These are phyloP conservation scores for Plebejus anna DNA, from an alignment of 2,888 invertebrate species.

Conservation along the genomic window DNA sequence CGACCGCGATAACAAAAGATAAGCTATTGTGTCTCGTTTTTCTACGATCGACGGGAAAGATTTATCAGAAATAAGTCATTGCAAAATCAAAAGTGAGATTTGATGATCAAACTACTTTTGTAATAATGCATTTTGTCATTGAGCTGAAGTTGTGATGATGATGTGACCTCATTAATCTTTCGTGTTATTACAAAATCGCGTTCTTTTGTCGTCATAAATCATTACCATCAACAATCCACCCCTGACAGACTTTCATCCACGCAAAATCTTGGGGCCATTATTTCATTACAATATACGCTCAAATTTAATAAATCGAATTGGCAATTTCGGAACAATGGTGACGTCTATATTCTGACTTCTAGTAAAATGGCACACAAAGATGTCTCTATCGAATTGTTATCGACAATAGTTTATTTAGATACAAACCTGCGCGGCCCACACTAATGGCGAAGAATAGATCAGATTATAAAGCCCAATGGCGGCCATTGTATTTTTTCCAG, in stretches of 20 bases:
- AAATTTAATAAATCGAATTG: conserved; percentile 7
- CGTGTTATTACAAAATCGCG: conserved; percentile 68
- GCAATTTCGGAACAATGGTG: not conserved
- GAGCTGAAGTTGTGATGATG: not conserved
- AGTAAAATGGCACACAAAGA: conserved; percentile 69
- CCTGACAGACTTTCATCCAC: conserved; percentile 67
- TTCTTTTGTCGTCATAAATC: conserved; percentile 73
- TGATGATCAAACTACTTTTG: not conserved
- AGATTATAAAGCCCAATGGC: conserved; percentile 72
- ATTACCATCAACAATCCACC: conserved; percentile 69
- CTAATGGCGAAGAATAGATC: conserved; percentile 75
- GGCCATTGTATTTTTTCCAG: conserved; percentile 71
- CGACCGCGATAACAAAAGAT: too few species aligned
- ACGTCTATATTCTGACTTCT: conserved; percentile 60
- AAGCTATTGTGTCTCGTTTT: too few species aligned
- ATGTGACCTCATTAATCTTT: conserved; percentile 60
- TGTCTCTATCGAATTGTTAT: conserved; percentile 74
- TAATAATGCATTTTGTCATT: not conserved
- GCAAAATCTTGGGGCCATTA: conserved; percentile 76
- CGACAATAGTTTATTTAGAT: conserved; percentile 78
- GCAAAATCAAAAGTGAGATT: too few species aligned
- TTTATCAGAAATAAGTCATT: conserved; percentile 26
- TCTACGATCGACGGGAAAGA: not conserved
- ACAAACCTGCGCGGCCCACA: conserved; percentile 75
- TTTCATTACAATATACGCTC: conserved; percentile 71